These are phyloP conservation scores for Pammene fasciana DNA, from an alignment of 2,888 invertebrate species.

Conservation along the genomic window DNA sequence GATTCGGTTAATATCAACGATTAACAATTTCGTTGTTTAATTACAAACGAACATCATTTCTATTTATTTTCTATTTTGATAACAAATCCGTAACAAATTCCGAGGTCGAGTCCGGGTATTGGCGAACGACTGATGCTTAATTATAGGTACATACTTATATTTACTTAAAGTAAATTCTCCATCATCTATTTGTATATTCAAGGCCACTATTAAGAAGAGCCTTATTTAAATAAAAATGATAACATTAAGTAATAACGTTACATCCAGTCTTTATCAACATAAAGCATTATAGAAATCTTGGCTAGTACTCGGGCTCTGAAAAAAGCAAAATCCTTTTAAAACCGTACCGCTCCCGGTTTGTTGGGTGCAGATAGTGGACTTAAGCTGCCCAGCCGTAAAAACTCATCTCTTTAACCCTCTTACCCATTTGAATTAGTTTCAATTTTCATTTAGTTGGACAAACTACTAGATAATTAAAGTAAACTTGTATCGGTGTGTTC, in stretches of 20 bases:
- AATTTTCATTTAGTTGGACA: constrained; percentile 26
- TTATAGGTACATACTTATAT: no score
- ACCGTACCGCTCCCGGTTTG: not conserved
- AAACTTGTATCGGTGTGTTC: not conserved
- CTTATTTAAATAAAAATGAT: no score
- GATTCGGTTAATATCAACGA: no score
- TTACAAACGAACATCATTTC: no score
- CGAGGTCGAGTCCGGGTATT: no score
- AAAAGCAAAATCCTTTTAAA: constrained; percentile 17
- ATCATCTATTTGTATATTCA: no score
- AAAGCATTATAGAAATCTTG: constrained; percentile 11
- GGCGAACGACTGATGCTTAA: no score
- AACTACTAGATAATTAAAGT: not conserved
- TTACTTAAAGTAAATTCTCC: no score
- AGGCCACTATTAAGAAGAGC: no score
- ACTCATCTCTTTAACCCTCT: constrained; percentile 22
- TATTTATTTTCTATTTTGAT: no score
- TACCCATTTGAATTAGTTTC: constrained; percentile 24
- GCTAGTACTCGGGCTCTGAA: not conserved
- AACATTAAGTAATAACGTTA: not conserved
- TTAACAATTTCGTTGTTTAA: no score
- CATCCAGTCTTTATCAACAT: not conserved
- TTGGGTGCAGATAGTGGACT: constrained; percentile 26
- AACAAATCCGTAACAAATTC: no score
- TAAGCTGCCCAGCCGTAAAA: constrained; percentile 26